Percentiles rank a stretch among this genome's conserved stretches.
phyloP scores from a whole-genome alignment of 2,888 invertebrate species.

The Notodonta ziczac region DNA sequence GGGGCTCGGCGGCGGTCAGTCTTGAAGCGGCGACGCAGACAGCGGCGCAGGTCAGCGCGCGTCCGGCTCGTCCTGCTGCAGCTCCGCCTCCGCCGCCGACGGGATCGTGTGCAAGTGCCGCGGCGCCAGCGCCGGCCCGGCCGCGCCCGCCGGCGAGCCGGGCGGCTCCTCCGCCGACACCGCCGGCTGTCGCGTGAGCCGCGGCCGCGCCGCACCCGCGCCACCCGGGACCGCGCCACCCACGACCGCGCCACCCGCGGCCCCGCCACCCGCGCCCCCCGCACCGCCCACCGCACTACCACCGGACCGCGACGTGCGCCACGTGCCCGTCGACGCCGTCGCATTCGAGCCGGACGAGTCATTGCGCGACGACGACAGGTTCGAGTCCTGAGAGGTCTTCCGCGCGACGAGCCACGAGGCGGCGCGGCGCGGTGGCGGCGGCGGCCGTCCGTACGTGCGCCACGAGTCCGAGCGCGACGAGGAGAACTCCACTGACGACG shows the following conservation, averaged over 20 bases:
- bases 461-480: slow-evolving; percentile 95
- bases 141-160: slow-evolving; percentile 47
- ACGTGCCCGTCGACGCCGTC: slow-evolving; percentile 95
- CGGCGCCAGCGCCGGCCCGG: slow-evolving; percentile 49
- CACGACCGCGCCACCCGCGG: slow-evolving; percentile 89
- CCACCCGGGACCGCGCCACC: slow-evolving; percentile 63
- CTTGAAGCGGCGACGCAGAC: slow-evolving; percentile 1
- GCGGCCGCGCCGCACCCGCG: slow-evolving; percentile 88
- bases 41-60: slow-evolving; percentile 43
- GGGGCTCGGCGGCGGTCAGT: background rate
- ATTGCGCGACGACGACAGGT: slow-evolving; percentile 94
- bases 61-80: slow-evolving; percentile 58
- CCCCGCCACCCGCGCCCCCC: slow-evolving; percentile 87
- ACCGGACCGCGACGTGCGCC: slow-evolving; percentile 94
- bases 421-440: slow-evolving; percentile 92
- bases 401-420: slow-evolving; percentile 96
- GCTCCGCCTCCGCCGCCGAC: slow-evolving; percentile 70
- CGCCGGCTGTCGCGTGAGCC: slow-evolving; percentile 92
- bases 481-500: slow-evolving; percentile 95
- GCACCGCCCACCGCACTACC: slow-evolving; percentile 88
- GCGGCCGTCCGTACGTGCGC: slow-evolving; percentile 91
- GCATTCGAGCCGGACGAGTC: slow-evolving; percentile 96
- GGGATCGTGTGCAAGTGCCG: slow-evolving; percentile 71
- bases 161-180: slow-evolving; percentile 90
- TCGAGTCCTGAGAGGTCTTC: slow-evolving; percentile 96